A percentile compares a stretch with the other conserved stretches of the same genome.
These are phyloP conservation scores for Apamea sordens DNA, from an alignment of 2,888 invertebrate species.

Conservation along the genomic window DNA sequence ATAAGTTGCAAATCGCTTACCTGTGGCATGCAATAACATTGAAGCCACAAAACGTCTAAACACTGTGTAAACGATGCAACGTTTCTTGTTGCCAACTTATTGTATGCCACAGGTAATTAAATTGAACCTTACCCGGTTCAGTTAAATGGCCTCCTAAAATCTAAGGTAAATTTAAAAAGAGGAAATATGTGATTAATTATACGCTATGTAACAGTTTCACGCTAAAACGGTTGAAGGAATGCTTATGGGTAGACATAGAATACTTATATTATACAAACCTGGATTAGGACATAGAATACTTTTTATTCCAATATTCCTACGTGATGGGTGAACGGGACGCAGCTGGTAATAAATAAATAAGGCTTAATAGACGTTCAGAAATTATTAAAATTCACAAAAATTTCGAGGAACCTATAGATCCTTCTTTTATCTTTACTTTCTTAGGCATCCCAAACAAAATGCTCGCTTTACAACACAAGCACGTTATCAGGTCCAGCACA, in stretches of 20 bases:
- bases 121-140: neutral
- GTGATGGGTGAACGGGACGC: neutral
- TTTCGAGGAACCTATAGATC: neutral
- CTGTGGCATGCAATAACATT: neutral
- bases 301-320: neutral
- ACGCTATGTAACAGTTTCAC: neutral
- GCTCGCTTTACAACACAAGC: neutral
- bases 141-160: neutral
- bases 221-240: neutral
- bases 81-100: neutral
- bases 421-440: neutral
- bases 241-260: neutral
- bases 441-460: neutral
- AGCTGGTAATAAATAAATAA: neutral
- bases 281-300: neutral
- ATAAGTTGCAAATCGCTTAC: no score
- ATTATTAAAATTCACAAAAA: neutral
- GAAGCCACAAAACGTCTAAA: neutral
- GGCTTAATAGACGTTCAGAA: neutral
- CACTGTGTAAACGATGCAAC: neutral
- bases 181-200: no score
- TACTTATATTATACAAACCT: neutral
- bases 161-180: no score
- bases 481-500: slow-evolving; percentile 23
- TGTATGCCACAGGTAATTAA: neutral